phyloP scores from a whole-genome alignment of 2,797 vertebrate genomes.

The Coluber constrictor region DNA sequence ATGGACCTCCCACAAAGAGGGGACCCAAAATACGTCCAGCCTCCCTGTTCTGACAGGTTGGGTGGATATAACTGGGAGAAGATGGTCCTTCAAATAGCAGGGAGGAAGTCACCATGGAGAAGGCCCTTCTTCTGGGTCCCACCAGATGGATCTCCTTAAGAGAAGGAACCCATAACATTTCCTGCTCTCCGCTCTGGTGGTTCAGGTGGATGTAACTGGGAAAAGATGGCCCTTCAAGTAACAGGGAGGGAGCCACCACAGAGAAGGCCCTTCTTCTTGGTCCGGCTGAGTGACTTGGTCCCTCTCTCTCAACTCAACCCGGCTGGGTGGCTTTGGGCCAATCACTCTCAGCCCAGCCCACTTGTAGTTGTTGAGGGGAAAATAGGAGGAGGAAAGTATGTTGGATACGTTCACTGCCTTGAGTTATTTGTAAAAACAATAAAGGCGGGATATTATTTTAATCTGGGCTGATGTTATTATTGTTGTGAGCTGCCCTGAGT shows the following conservation, averaged over 20 bases:
- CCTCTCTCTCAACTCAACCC: not conserved
- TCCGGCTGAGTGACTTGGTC: not conserved
- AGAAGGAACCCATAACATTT: too few species aligned
- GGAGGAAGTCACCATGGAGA: not conserved
- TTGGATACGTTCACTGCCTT: not conserved
- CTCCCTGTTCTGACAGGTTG: not conserved
- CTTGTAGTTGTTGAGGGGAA: not conserved
- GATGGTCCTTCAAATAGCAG: not conserved
- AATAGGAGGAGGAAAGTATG: not conserved
- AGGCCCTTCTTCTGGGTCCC: not conserved
- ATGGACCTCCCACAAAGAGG: not conserved
- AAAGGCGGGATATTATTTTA: too few species aligned
- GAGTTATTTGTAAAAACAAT: not conserved
- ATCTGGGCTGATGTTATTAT: too few species aligned
- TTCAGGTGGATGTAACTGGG: not conserved
- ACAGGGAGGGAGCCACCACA: not conserved
- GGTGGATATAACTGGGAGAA: not conserved
- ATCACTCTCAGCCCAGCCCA: not conserved
- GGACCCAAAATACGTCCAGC: not conserved
- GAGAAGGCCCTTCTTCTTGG: not conserved
- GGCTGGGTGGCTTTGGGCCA: too few species aligned
- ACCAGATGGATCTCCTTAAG: too few species aligned
- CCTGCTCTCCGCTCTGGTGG: not conserved
- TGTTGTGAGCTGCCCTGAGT: too few species aligned
- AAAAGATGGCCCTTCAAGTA: not conserved